phyloP scores from a whole-genome alignment of 2,113 vertebrate species.

The Saguinus midas region DNA sequence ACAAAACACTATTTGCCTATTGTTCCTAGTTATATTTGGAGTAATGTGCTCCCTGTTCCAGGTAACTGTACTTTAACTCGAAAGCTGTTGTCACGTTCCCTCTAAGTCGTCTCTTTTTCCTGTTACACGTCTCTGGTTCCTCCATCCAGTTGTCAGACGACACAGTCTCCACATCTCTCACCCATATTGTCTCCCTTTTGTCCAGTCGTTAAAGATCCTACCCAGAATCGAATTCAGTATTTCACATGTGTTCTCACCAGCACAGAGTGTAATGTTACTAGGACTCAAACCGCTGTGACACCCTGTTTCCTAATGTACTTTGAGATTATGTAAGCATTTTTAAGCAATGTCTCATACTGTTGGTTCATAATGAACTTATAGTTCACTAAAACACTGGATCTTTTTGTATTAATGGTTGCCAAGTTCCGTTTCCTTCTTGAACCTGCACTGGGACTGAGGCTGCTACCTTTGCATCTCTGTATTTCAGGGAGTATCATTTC shows the following conservation, averaged over 20 bases:
- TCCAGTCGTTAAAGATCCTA: constrained; percentile 29
- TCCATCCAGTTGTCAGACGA: background rate
- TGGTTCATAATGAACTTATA: constrained; percentile 46
- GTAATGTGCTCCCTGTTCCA: background rate
- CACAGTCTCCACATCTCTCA: background rate
- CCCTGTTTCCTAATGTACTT: background rate
- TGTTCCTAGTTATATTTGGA: background rate
- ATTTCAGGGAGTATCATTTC: background rate
- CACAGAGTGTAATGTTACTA: constrained; percentile 1
- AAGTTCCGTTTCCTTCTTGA: constrained; percentile 49
- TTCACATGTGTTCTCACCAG: background rate
- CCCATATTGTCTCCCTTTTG: background rate
- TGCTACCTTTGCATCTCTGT: background rate
- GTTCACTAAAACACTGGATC: background rate
- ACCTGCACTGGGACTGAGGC: background rate
- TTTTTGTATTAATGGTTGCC: constrained; percentile 2
- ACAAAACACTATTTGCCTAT: background rate
- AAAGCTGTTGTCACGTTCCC: background rate
- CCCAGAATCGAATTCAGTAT: constrained; percentile 7
- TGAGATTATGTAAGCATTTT: constrained; percentile 37
- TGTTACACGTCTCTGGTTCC: constrained; percentile 17
- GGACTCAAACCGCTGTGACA: constrained; percentile 21
- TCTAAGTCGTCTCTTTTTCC: constrained; percentile 20
- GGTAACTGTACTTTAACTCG: background rate
- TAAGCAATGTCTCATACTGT: background rate